These are phyloP conservation scores for Micrasema minimum DNA, from an alignment of 1,140 invertebrate species.

Conservation along the genomic window DNA sequence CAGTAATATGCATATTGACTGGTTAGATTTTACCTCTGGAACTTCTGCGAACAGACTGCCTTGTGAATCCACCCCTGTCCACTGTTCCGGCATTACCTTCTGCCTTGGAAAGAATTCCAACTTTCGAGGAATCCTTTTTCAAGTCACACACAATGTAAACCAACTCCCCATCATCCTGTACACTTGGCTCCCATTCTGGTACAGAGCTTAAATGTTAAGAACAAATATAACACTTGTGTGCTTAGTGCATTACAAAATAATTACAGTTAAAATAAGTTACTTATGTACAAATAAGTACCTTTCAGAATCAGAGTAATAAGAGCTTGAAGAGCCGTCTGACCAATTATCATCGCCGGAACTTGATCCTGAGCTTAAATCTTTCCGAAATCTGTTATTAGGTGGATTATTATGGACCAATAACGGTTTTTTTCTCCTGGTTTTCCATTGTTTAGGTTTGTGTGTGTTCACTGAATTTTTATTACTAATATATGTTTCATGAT, in stretches of 20 bases:
- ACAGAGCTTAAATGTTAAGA: conserved; percentile 64
- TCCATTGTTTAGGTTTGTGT: no score
- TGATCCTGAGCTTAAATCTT: conserved; percentile 35
- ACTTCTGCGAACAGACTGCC: conserved; percentile 49
- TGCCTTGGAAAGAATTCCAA: conserved; percentile 25
- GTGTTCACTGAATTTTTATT: no score
- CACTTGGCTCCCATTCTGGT: conserved; percentile 72
- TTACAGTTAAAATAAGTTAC: no score
- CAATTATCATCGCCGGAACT: conserved; percentile 48
- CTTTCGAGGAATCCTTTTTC: conserved; percentile 25
- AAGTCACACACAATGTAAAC: conserved; percentile 63
- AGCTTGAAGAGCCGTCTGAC: conserved; percentile 45
- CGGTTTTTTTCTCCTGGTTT: conserved; percentile 43
- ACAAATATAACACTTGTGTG: no score
- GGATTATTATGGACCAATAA: conserved; percentile 40
- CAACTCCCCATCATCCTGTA: conserved; percentile 69
- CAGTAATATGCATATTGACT: no score
- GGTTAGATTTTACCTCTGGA: conserved; percentile 47
- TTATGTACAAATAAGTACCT: conserved; percentile 44
- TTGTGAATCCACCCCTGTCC: conserved; percentile 46
- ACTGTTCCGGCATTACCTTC: conserved; percentile 10
- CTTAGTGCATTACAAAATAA: no score
- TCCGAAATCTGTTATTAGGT: conserved; percentile 7
- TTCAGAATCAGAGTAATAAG: conserved; percentile 52
- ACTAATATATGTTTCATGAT: no score